Evolutionary conservation across 2,797 vertebrate genomes (phyloP).

Genomic region (Neomorphus geoffroyi): DNA sequence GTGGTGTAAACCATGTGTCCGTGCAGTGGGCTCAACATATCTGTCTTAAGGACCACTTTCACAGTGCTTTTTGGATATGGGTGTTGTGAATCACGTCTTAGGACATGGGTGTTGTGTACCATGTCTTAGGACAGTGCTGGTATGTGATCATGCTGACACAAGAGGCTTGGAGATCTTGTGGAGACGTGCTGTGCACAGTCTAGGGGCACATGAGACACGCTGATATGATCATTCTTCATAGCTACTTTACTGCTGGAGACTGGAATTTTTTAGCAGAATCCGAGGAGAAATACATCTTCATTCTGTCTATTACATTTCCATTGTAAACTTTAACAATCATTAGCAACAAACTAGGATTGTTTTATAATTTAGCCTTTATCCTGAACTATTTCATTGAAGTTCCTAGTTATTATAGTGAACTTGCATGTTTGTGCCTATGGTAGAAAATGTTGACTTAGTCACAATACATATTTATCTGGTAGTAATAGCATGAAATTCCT

Average conservation of each 20-base stretch:
- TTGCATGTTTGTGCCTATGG: neutral
- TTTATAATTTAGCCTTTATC: conserved; percentile 44
- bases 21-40: neutral
- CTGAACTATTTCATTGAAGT: conserved; percentile 1
- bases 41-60: neutral
- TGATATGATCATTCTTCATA: neutral
- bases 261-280: neutral
- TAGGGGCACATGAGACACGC: rapidly evolving
- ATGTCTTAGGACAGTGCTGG: neutral
- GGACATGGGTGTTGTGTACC: neutral
- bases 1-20: neutral
- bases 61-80: neutral
- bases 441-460: neutral
- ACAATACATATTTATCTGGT: neutral
- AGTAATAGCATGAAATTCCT: conserved; percentile 1
- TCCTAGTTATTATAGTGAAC: neutral
- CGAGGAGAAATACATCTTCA: neutral
- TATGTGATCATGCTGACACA: neutral
- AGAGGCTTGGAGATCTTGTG: neutral
- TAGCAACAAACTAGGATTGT: neutral
- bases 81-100: neutral
- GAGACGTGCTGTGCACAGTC: neutral
- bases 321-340: neutral
- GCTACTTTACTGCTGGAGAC: neutral
- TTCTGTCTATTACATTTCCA: neutral